Evolutionary conservation across 2,888 invertebrate species (phyloP).

Genomic region (Theretra japonica): DNA sequence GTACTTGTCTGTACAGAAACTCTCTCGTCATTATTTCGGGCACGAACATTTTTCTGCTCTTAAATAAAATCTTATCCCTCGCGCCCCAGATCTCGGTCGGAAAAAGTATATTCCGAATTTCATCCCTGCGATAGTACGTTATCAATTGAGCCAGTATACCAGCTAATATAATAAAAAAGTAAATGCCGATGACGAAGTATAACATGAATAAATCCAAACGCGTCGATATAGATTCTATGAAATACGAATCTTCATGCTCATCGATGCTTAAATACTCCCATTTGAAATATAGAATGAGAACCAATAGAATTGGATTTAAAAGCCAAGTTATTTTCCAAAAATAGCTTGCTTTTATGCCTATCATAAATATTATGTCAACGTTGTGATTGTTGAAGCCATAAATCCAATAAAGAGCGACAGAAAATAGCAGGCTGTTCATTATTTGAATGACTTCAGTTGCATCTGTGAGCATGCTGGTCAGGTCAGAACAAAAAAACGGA

Average conservation of each 20-base stretch:
- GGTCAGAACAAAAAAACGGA: slow-evolving; percentile 71
- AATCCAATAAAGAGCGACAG: slow-evolving; percentile 71
- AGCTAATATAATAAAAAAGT: slow-evolving; percentile 53
- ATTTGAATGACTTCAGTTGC: slow-evolving; percentile 65
- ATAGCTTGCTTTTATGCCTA: slow-evolving; percentile 72
- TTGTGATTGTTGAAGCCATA: slow-evolving; percentile 71
- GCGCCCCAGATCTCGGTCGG: slow-evolving; percentile 73
- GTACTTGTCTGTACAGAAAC: slow-evolving; percentile 77
- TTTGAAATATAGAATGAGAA: slow-evolving; percentile 51
- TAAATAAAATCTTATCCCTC: slow-evolving; percentile 61
- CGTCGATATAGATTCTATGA: slow-evolving; percentile 45
- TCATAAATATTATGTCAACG: slow-evolving; percentile 77
- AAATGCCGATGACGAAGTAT: slow-evolving; percentile 56
- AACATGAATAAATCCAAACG: slow-evolving; percentile 53
- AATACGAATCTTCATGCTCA: slow-evolving; percentile 50
- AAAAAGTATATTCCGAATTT: slow-evolving; percentile 48
- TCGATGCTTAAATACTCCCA: slow-evolving; percentile 43
- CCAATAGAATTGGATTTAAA: slow-evolving; percentile 62
- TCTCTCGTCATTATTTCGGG: slow-evolving; percentile 82
- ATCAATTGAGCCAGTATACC: slow-evolving; percentile 55
- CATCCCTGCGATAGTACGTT: slow-evolving; percentile 43
- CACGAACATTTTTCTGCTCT: slow-evolving; percentile 78
- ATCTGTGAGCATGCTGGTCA: slow-evolving; percentile 60
- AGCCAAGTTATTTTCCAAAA: slow-evolving; percentile 72
- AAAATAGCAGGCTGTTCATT: slow-evolving; percentile 62